A percentile compares a stretch with the other conserved stretches of the same genome.
These are phyloP conservation scores for Bubo scandiacus DNA, from an alignment of 2,113 vertebrate genomes.

Conservation along the genomic window DNA sequence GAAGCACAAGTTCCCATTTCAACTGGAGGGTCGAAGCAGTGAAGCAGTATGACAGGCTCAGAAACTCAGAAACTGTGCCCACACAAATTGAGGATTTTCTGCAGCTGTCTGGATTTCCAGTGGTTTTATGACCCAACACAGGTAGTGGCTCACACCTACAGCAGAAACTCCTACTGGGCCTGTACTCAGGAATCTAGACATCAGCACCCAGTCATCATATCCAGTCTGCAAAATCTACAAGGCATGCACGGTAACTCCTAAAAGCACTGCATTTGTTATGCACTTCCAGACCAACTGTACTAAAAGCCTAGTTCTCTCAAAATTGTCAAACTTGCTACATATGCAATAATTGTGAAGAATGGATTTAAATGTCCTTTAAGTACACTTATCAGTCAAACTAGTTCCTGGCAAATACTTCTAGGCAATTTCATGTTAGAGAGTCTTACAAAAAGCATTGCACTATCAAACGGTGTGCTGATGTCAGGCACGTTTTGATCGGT, in stretches of 20 bases:
- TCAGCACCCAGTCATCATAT: background rate
- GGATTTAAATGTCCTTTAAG: background rate
- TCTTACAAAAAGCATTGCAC: background rate
- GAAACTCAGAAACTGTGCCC: background rate
- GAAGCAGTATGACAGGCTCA: background rate
- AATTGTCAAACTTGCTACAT: background rate
- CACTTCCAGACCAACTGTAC: background rate
- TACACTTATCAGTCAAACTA: background rate
- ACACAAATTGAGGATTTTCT: background rate
- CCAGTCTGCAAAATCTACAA: background rate
- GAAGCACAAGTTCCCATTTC: background rate
- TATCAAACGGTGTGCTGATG: background rate
- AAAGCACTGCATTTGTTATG: background rate
- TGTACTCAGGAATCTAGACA: background rate
- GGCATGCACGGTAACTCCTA: background rate
- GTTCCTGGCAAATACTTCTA: background rate
- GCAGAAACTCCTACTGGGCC: background rate
- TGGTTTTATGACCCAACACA: rapidly evolving
- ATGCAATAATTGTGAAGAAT: background rate
- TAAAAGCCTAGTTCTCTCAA: background rate
- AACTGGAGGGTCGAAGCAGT: background rate
- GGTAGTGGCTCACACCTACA: rapidly evolving
- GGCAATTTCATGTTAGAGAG: background rate
- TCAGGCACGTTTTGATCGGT: background rate
- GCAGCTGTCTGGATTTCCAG: background rate